Evolutionary conservation across 1,140 invertebrate species (phyloP), one percentile per base, ranked within the genome.

Genomic region (Oreohelix idahoensis): DNA sequence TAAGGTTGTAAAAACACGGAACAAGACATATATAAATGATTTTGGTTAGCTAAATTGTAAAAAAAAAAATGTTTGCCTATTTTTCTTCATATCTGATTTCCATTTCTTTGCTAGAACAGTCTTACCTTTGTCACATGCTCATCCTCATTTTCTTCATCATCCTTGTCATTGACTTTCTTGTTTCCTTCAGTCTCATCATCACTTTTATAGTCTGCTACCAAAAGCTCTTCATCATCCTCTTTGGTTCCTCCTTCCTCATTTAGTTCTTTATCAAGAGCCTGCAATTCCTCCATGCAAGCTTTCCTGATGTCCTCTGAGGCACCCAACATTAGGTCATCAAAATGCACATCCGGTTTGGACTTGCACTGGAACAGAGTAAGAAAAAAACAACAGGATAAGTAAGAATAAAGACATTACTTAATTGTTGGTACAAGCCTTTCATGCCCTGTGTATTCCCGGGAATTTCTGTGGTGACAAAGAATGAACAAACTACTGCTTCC

Each of bases 131-230:
- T 89, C n/a, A 90, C 84, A 87, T 92, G 88, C 17, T 94, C 93
- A 74, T 94, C 92, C 53, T 89, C 88, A 35, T 88, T 86, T 32
- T 86, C 81, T 53, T 89, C 88, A n/a, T 88, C 86, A 35, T 85
- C 80, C 26, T 74, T 78, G n/a, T 89, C 91, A 74, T 94, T 87
- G 20, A 84, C 86, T 51, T 79, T 81, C 29, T 87, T 80, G 15
- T 81, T 79, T 29, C 81, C 83, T 32, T 84, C 84, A 20, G 77
- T 84, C n/a, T 89, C 91, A 66, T 94, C 93, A 83, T 95, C 93
- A 87, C 93, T 93, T 45, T 92, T 85, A 89, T 93, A 93, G 84
- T 95, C 93, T 66, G 92, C 90, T 2, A 93, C 73, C 38, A 94
- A 86, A 79, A 92, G 84, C 81, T 92, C 88, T 83, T 93, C 92